These are phyloP conservation scores for Lota lota DNA, from an alignment of 2,113 vertebrate species.

Conservation along the genomic window DNA sequence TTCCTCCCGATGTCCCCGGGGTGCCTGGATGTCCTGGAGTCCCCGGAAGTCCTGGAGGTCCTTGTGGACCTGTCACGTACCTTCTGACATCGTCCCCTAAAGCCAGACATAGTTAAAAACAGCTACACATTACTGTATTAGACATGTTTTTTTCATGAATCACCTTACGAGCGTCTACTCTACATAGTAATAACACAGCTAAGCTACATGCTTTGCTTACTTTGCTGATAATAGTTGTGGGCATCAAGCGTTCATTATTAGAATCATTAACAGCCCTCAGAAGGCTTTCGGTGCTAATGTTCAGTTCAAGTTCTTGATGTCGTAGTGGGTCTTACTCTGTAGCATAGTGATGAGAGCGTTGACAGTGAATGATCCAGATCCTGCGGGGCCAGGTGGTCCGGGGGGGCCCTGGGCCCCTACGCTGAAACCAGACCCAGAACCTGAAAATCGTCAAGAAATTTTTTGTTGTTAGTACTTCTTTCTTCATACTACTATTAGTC, in stretches of 20 bases:
- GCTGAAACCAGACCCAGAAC: conserved; percentile 49
- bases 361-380: conserved; percentile 66
- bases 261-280: too few species aligned
- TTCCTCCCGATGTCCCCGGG: conserved; percentile 49
- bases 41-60: conserved; percentile 71
- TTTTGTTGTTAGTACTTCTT: background rate
- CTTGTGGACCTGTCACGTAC: conserved; percentile 78
- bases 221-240: too few species aligned
- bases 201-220: too few species aligned
- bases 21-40: conserved; percentile 52
- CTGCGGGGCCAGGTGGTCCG: conserved; percentile 51
- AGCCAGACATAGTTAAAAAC: conserved; percentile 18
- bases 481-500: background rate
- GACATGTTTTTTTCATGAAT: background rate
- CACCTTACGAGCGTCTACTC: too few species aligned
- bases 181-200: too few species aligned
- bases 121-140: background rate
- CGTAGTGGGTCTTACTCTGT: conserved; percentile 65
- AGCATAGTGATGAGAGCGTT: conserved; percentile 80
- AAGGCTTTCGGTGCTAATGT: background rate
- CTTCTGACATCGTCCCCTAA: conserved; percentile 85
- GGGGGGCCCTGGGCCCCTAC: conserved; percentile 52
- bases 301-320: background rate
- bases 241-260: too few species aligned
- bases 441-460: conserved; percentile 28